Conservation (phyloP, 2,797 vertebrate genomes). For the Poecilia velifera region DNA sequence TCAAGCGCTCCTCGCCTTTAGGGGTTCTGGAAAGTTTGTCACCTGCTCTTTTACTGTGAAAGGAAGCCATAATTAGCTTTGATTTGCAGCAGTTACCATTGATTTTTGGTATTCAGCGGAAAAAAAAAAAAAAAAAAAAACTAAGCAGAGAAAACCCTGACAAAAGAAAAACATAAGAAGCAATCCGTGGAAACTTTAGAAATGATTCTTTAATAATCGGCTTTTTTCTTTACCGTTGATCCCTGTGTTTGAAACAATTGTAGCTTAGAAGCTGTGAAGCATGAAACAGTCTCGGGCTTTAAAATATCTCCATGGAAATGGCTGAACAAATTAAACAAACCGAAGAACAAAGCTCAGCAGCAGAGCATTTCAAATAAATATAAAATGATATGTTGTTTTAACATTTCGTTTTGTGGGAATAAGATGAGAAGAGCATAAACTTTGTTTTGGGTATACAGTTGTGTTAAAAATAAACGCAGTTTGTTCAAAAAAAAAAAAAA, state of each 20-base stretch:
- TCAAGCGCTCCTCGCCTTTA: conserved; percentile 7
- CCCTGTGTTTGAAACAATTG: conserved; percentile 13
- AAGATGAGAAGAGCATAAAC: neutral
- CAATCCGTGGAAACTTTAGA: conserved; percentile 21
- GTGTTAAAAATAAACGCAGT: neutral
- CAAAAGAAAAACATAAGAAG: conserved; percentile 12
- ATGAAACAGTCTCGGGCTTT: neutral
- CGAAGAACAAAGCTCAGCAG: neutral
- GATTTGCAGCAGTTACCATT: conserved; percentile 24
- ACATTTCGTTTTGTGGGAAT: conserved; percentile 2
- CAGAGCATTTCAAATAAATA: neutral
- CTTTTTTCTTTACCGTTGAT: neutral
- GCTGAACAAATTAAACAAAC: neutral
- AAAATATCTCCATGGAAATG: neutral
- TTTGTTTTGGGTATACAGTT: neutral
- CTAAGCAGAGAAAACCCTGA: conserved; percentile 2
- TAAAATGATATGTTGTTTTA: neutral
- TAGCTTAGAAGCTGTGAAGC: conserved; percentile 8
- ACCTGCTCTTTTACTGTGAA: conserved; percentile 4
- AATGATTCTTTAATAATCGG: conserved; percentile 4
- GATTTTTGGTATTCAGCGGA: conserved; percentile 1
- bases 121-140: neutral
- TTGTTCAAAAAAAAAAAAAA: neutral
- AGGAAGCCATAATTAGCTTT: conserved; percentile 20
- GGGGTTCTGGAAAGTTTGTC: conserved; percentile 11